A percentile compares a stretch with the other conserved stretches of the same genome.
Evolutionary conservation across 2,113 vertebrate species (phyloP).

Genomic region (Cercopithecus mona): DNA sequence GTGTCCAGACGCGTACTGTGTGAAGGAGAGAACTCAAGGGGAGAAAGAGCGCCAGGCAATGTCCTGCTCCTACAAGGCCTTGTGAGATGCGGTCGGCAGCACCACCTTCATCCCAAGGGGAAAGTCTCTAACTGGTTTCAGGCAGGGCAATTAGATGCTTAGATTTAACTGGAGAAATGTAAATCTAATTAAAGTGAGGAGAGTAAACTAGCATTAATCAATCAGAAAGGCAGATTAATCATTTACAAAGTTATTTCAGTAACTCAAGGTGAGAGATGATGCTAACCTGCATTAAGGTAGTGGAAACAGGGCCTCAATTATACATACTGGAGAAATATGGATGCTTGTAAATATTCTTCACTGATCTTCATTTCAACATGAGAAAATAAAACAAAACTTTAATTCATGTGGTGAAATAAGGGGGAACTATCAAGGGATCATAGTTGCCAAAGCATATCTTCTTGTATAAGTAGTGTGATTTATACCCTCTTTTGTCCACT

Average conservation of each 20-base stretch:
- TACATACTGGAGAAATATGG: not conserved
- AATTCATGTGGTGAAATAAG: not conserved
- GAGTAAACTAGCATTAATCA: no score
- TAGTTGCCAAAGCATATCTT: not conserved
- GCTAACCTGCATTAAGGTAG: not conserved
- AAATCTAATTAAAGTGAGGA: no score
- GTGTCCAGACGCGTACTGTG: not conserved
- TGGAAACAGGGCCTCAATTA: not conserved
- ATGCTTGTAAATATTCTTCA: not conserved
- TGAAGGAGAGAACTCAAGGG: not conserved
- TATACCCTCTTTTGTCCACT: not conserved
- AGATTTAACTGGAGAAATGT: no score
- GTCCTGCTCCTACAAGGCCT: not conserved
- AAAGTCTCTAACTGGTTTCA: not conserved
- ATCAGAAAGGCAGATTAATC: no score
- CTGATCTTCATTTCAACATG: not conserved
- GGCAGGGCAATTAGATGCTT: not conserved
- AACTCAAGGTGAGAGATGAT: not conserved
- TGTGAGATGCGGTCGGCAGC: not conserved
- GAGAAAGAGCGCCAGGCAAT: not conserved
- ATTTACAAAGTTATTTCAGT: no score
- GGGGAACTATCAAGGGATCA: not conserved
- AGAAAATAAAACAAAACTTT: not conserved
- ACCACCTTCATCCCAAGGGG: not conserved
- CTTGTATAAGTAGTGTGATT: not conserved